Conservation (phyloP, 2,113 vertebrate species). For the Cheirogaleus medius region DNA sequence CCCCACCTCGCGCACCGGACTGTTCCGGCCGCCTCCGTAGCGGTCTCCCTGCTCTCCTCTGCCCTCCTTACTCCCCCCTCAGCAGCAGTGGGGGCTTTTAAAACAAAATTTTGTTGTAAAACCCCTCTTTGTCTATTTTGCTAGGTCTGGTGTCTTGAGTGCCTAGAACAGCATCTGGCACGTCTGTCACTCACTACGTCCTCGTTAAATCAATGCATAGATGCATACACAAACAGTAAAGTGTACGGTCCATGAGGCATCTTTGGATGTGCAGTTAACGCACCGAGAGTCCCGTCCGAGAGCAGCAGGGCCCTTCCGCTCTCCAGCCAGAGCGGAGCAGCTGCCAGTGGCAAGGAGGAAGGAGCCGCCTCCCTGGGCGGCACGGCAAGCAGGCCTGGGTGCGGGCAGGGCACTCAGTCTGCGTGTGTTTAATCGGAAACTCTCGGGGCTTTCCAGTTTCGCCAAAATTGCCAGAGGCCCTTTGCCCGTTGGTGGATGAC, state of each 20-base stretch:
- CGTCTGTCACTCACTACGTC: background rate
- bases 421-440: background rate
- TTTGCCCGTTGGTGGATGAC: background rate
- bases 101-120: too few species aligned
- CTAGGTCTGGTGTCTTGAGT: background rate
- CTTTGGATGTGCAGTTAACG: background rate
- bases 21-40: rapidly evolving
- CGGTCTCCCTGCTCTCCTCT: background rate
- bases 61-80: background rate
- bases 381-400: background rate
- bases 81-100: background rate
- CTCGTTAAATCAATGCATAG: background rate
- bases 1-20: background rate
- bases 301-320: background rate
- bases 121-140: background rate
- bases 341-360: background rate
- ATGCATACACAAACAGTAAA: background rate
- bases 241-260: too few species aligned
- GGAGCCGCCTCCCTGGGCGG: background rate
- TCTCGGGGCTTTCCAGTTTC: background rate
- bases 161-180: too few species aligned
- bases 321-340: background rate
- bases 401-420: background rate
- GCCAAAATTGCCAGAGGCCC: background rate
- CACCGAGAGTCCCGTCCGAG: background rate